These are phyloP conservation scores for Pristis pectinata DNA, from an alignment of 2,797 vertebrate species.

Conservation along the genomic window DNA sequence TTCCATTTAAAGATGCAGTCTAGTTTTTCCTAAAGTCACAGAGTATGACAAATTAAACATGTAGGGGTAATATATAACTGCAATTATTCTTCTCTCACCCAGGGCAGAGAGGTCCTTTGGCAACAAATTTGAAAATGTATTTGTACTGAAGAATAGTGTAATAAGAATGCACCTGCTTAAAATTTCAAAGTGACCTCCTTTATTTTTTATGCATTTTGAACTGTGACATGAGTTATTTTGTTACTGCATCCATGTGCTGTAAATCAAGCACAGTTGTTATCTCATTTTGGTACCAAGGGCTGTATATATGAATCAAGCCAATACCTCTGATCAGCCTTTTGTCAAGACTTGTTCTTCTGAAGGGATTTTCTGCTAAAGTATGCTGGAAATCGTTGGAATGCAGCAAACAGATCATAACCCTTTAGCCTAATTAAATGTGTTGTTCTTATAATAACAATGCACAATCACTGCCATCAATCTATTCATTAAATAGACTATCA, in stretches of 20 bases:
- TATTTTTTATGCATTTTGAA: neutral
- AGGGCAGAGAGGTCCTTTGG: neutral
- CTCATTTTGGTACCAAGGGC: neutral
- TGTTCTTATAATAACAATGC: neutral
- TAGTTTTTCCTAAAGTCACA: neutral
- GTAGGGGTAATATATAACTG: neutral
- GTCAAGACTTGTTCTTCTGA: slow-evolving; percentile 9
- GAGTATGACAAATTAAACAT: neutral
- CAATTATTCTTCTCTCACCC: neutral
- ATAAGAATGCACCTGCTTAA: neutral
- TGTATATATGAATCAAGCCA: neutral
- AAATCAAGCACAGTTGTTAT: slow-evolving; percentile 2
- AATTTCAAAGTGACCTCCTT: slow-evolving; percentile 21
- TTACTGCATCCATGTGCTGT: neutral
- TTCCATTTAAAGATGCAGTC: neutral
- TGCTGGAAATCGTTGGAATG: neutral
- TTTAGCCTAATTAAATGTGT: neutral
- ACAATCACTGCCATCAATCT: neutral
- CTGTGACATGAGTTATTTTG: neutral
- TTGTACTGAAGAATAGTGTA: neutral
- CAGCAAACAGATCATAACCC: neutral
- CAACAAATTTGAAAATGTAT: neutral
- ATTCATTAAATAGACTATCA: neutral
- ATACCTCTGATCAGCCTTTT: neutral
- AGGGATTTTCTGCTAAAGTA: neutral